Base-by-base conservation (phyloP, 2,797 vertebrate species). In the Sebastiscus albofasciatus region DNA sequence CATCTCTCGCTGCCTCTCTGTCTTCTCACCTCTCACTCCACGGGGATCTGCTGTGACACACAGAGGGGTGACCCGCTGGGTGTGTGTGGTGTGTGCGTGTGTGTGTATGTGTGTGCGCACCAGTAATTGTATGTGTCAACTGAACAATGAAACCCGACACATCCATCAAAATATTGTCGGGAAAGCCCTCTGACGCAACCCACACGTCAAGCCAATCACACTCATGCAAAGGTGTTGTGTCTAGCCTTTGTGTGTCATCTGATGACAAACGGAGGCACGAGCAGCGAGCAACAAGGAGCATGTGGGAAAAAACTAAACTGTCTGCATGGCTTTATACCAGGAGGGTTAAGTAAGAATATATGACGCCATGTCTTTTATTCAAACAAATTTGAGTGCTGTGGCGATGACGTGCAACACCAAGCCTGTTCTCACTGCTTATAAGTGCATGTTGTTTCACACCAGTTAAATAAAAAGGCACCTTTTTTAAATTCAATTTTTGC, bases 91-190 rank as follows among this genome's bases (percentile, higher is more conserved):
- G 56, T 68, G 8, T 22, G 36, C 34, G 26, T 36, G 33, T 62
- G 46, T 76, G 54, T 34, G 74, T 27, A 49, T 31, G 31, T 10
- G 60, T 46, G 49, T 49, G 29, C 18, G 9, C 24, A 61, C 4
- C 39, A 39, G 36, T 36, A 27, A 22, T 20, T 76, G 61, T 78
- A 36, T 69, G 67, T 75, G 71, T 82, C 85, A 87, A 83, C 73
- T 79, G 78, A 80, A 87, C 64, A 80, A 79, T 80, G 78, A 90
- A 90, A 90, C 83, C 73, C 0, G 42, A 90, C 76, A 89, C 81
- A 82, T 86, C 77, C 67, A 77, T 83, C 78, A 70, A 86, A 85
- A 85, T 89, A 87, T 72, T 90, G 78, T 77, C 22, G 5, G 89
- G 79, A 90, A 91, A 88, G 69, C 66, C 81, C 77, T 78, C 16